Base-by-base conservation (phyloP, 53 echinoderm and acorn worm genomes). In the Paelopatides confundens region DNA sequence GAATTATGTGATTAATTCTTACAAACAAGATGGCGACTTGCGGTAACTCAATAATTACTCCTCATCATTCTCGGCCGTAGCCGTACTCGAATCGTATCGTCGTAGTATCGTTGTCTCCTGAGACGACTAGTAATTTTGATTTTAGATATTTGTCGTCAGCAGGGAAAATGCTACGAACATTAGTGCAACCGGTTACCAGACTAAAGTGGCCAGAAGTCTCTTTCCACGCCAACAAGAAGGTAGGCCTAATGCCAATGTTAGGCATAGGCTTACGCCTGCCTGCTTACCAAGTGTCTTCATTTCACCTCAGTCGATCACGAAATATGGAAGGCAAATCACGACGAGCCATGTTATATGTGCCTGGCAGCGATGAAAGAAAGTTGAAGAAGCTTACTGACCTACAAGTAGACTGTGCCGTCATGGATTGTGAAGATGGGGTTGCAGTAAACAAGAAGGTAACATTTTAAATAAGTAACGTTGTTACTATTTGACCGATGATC, bases 371-470 rank as follows among this genome's bases (percentile, higher is more conserved):
- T 46, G 93, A 95, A 46, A 90, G 94, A 36, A 97, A 95, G 86
- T 86, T 97, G 34, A 76, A 40, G 21, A 97, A 97, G 81, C 82
- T 97, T 23, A 50, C 88, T 18, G 62, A 77, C 10, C 63, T 97
- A 77, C 67, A 82, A 51, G 97, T 93, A 4, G 97, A 97, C 68
- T 97, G 97, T 92, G 97, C 95, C 17, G 95, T 95, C 13, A 92
- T 97, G 97, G 97, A 97, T 47, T 97, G 97, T 81, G 97, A 97
- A 81, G 97, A 97, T 86, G 97, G 97, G 27, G 97, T 97, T n/a
- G 95, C 97, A 30, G 51, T 92, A 23, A 97, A 95, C 35, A 93
- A 89, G 85, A 97, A 97, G 87, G 97, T 95, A 89, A n/a, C n/a
- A n/a, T n/a, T n/a, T n/a, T n/a, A n/a, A n/a, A n/a, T n/a, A n/a